phyloP scores from a whole-genome alignment of 2,797 vertebrate species.

The Neomorphus geoffroyi region DNA sequence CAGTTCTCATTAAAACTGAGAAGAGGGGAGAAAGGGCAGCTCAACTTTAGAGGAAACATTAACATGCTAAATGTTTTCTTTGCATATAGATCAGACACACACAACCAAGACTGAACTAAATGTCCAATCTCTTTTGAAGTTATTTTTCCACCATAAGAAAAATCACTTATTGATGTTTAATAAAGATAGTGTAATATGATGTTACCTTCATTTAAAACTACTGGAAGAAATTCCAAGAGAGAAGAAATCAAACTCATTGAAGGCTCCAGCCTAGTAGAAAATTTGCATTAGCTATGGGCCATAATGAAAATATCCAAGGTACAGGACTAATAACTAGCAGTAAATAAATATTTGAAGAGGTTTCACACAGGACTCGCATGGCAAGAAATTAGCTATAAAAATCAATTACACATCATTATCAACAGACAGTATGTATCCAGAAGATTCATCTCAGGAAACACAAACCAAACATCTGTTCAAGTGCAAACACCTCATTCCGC shows the following conservation, averaged over 20 bases:
- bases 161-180: not conserved
- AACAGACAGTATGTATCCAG: not conserved
- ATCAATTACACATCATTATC: conserved; percentile 33
- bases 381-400: conserved; percentile 50
- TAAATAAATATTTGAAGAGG: conserved; percentile 56
- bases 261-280: conserved; percentile 5
- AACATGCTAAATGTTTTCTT: not conserved
- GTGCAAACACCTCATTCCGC: not conserved
- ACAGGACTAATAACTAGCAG: conserved; percentile 11
- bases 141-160: not conserved
- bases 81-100: not conserved
- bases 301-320: conserved; percentile 4
- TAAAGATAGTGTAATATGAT: not conserved
- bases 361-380: not conserved
- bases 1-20: not conserved
- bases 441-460: conserved; percentile 5
- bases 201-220: not conserved
- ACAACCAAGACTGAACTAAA: not conserved
- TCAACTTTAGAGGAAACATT: not conserved
- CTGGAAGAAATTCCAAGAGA: not conserved
- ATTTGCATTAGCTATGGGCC: not conserved
- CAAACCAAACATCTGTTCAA: conserved; percentile 2
- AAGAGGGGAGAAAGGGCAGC: not conserved
- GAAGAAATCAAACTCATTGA: not conserved
- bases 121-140: not conserved